A percentile compares a stretch with the other conserved stretches of the same genome.
Evolutionary conservation across 2,797 vertebrate genomes (phyloP).

Genomic region (Pipistrellus nathusii): DNA sequence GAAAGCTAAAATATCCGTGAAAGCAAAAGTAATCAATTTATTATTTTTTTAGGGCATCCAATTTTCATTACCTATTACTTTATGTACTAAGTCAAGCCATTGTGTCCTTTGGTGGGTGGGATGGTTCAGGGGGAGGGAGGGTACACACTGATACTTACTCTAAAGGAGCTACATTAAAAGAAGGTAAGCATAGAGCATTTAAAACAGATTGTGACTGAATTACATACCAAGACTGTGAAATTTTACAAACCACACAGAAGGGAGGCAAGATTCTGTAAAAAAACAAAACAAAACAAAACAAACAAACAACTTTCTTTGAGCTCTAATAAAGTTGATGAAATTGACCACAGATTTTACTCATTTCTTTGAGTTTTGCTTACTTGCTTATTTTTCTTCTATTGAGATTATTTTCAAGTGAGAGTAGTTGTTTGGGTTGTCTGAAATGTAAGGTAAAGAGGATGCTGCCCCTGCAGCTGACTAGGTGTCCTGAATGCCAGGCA

Average conservation of each 20-base stretch:
- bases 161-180: not conserved
- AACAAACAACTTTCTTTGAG: not conserved
- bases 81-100: not conserved
- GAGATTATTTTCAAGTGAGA: conserved; percentile 26
- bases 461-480: not conserved
- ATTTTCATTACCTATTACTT: conserved; percentile 24
- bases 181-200: not conserved
- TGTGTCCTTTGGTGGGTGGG: not conserved
- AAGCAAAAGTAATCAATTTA: not conserved
- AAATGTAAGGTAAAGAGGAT: not conserved
- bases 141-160: not conserved
- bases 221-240: not conserved
- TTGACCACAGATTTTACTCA: conserved; percentile 4
- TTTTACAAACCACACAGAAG: not conserved
- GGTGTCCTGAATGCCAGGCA: not conserved
- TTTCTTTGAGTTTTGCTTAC: not conserved
- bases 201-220: not conserved
- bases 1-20: conserved; percentile 21
- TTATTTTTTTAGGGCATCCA: not conserved
- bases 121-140: not conserved
- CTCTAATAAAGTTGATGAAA: conserved; percentile 12
- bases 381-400: not conserved
- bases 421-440: not conserved
- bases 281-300: not conserved
- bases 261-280: not conserved